Percentiles rank a stretch among this genome's conserved stretches.
phyloP scores from a whole-genome alignment of 2,797 vertebrate species.

The Molothrus aeneus region DNA sequence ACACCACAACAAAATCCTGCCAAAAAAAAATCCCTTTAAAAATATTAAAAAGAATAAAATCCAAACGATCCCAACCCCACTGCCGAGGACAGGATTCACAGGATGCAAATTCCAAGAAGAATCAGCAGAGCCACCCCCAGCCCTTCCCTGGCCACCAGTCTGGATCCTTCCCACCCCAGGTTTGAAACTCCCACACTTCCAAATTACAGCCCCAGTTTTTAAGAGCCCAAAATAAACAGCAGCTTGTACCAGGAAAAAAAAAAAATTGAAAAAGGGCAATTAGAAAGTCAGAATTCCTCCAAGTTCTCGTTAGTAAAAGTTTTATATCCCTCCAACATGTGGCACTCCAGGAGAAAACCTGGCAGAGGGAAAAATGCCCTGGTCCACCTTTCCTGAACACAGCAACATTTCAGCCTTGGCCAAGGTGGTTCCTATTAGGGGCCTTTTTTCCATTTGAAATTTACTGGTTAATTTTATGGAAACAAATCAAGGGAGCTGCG shows the following conservation, averaged over 20 bases:
- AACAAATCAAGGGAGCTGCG: conserved; percentile 52
- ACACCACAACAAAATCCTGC: background rate
- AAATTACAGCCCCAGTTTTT: background rate
- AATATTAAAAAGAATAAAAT: accelerated
- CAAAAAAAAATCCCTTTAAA: background rate
- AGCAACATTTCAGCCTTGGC: background rate
- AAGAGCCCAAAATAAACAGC: conserved; percentile 31
- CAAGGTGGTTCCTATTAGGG: conserved; percentile 42
- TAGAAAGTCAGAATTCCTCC: conserved; percentile 41
- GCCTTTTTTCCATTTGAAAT: conserved; percentile 53
- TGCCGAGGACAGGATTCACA: background rate
- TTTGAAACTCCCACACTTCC: background rate
- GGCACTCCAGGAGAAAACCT: conserved; percentile 23
- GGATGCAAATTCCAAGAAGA: accelerated
- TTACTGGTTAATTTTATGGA: conserved; percentile 67
- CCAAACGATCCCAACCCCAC: accelerated
- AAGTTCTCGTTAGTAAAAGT: conserved; percentile 38
- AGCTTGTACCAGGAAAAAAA: background rate
- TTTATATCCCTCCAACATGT: conserved; percentile 67
- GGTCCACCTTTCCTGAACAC: background rate
- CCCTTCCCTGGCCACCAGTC: background rate
- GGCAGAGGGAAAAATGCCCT: conserved; percentile 22
- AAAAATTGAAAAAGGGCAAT: background rate
- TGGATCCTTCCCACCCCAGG: background rate
- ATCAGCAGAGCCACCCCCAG: background rate